Percentiles rank a stretch among this genome's conserved stretches.
Evolutionary conservation across 1,140 invertebrate species (phyloP).

Genomic region (Ceratitis capitata): DNA sequence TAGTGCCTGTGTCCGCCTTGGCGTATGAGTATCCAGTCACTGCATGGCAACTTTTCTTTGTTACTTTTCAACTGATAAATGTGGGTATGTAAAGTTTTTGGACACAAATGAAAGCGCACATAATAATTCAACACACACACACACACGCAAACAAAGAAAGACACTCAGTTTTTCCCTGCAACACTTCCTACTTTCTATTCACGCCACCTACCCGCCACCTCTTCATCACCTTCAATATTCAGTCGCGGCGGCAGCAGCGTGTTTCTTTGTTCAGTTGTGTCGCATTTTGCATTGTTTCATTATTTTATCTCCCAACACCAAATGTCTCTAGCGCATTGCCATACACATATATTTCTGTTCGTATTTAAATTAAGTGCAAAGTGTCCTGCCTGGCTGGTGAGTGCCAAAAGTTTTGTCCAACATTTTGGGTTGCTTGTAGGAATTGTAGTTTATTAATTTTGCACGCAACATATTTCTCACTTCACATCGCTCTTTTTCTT

Average conservation of each 20-base stretch:
- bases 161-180: no score
- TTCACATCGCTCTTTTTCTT: neutral
- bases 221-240: neutral
- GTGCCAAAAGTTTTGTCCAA: conserved; percentile 24
- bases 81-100: neutral
- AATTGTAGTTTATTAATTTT: conserved; percentile 32
- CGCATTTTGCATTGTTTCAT: neutral
- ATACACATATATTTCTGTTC: neutral
- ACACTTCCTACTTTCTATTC: neutral
- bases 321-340: conserved; percentile 22
- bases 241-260: neutral
- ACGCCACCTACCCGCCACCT: no score
- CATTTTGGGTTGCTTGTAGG: neutral
- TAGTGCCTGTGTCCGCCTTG: neutral
- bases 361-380: neutral
- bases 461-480: conserved; percentile 11
- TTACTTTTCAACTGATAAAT: neutral
- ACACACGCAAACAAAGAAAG: neutral
- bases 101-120: conserved; percentile 37
- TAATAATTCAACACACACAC: conserved; percentile 14
- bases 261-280: neutral
- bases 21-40: neutral
- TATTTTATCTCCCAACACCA: neutral
- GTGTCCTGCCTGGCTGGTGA: neutral
- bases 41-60: neutral